Evolutionary conservation across 2,888 invertebrate genomes (phyloP).

Genomic region (Hydropsyche betteni): DNA sequence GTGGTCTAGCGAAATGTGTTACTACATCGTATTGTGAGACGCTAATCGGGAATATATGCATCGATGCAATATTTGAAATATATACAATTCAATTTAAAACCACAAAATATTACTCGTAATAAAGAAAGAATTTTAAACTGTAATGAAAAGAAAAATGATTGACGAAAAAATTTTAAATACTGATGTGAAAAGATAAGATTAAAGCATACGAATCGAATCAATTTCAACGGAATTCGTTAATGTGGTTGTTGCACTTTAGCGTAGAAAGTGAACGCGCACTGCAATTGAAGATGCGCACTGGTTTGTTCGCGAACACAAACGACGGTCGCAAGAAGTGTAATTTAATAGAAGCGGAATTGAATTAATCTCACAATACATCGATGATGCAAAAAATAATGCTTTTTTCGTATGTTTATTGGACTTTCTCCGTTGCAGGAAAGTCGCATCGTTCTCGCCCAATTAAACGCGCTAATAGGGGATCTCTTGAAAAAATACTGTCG

Average conservation of each 20-base stretch:
- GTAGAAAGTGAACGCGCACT: conserved; percentile 22
- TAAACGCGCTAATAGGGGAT: neutral
- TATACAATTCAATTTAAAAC: too few species aligned
- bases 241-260: conserved; percentile 19
- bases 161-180: too few species aligned
- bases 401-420: neutral
- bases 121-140: too few species aligned
- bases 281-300: conserved; percentile 2
- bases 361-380: neutral
- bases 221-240: conserved; percentile 7
- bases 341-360: neutral
- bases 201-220: conserved; percentile 1
- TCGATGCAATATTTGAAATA: too few species aligned
- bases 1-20: too few species aligned
- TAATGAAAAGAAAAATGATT: too few species aligned
- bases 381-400: neutral
- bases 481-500: neutral
- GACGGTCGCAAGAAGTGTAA: neutral
- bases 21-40: too few species aligned
- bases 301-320: too few species aligned
- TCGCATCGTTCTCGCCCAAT: neutral
- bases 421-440: neutral
- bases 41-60: too few species aligned
- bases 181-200: neutral
- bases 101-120: too few species aligned